Base-by-base conservation (phyloP, 1,140 invertebrate genomes). In the Polypedilum pembai region DNA sequence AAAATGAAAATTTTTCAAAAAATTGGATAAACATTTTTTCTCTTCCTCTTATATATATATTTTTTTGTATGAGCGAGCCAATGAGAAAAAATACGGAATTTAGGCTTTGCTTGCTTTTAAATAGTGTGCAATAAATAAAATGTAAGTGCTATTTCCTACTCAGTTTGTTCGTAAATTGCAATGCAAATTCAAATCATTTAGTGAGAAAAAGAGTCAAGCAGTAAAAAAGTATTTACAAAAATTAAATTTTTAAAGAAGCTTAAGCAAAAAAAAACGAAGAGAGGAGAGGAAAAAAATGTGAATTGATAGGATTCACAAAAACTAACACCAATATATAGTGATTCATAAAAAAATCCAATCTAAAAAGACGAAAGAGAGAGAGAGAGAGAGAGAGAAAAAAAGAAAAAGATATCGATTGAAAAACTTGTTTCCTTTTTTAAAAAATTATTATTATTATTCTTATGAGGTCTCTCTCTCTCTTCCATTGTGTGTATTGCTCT, bases 381-480 rank as follows among this genome's bases (percentile, higher is more conserved):
- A n/a, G n/a, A n/a, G n/a, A n/a, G n/a, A n/a, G n/a, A n/a, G n/a
- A n/a, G n/a, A n/a, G n/a, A n/a, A n/a, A n/a, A n/a, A 18, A 69
- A 69, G 17, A 66, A 66, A 69, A 69, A 69, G 12, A 56, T 56
- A 56, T 69, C 17, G 65, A 69, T 69, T 69, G 65, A 69, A 69
- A 69, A 21, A 69, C 65, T 20, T 20, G 65, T 69, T 69, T 69
- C 65, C 65, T 69, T 69, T 69, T 69, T 20, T 69, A 18, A 69
- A 18, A 21, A 8, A 18, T 18, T 69, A 69, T 69, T 69, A 69
- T 69, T 8, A 69, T 69, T 69, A 8, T 20, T 18, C 20, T 69
- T 17, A 56, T 15, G 17, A 69, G 18, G 65, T 21, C 18, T 69
- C 65, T 7, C 17, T 20, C 3, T 66, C 18, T 7, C 17, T 18